These are phyloP conservation scores for Ophiodon elongatus DNA, from an alignment of 2,113 vertebrate species.

Conservation along the genomic window DNA sequence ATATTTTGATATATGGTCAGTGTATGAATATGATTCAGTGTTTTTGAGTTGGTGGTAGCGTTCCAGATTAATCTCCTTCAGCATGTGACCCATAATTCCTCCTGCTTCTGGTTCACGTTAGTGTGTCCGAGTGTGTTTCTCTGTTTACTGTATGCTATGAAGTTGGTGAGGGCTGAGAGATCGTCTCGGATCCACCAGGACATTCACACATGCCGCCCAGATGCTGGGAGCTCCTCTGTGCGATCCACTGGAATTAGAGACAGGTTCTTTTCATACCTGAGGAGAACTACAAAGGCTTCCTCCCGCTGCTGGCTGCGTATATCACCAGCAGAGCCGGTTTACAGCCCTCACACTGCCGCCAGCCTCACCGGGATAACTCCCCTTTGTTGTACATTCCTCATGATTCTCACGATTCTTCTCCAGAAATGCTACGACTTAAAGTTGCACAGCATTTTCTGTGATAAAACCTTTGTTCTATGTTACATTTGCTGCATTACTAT, in stretches of 20 bases:
- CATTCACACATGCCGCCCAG: conserved; percentile 63
- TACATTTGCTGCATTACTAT: background rate
- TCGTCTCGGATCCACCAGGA: conserved; percentile 25
- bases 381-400: conserved; percentile 35
- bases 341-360: conserved; percentile 35
- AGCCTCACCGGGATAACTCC: conserved; percentile 4
- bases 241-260: conserved; percentile 47
- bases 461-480: background rate
- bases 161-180: background rate
- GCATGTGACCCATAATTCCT: background rate
- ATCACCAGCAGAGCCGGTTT: conserved; percentile 54
- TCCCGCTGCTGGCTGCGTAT: conserved; percentile 49
- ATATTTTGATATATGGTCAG: background rate
- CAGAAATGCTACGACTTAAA: conserved; percentile 5
- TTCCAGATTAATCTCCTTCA: background rate
- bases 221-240: conserved; percentile 50
- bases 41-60: background rate
- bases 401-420: conserved; percentile 16
- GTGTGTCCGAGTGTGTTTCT: background rate
- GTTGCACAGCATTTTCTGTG: conserved; percentile 9
- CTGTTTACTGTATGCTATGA: background rate
- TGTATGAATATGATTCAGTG: background rate
- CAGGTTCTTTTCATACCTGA: conserved; percentile 65
- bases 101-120: background rate
- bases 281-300: conserved; percentile 60